phyloP scores from a whole-genome alignment of 2,113 vertebrate species.

The Sander lucioperca region DNA sequence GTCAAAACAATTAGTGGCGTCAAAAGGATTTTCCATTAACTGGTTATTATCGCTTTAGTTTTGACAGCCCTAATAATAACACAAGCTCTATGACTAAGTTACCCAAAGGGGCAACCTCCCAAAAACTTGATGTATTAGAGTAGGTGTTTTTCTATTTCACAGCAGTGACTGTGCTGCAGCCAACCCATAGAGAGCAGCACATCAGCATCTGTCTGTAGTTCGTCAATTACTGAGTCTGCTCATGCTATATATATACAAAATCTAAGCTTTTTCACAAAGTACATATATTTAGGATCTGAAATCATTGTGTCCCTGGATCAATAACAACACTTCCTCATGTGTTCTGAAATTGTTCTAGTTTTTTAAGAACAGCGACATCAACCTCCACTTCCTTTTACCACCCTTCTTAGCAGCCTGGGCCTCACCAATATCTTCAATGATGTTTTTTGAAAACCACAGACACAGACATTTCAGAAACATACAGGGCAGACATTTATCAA shows the following conservation, averaged over 20 bases:
- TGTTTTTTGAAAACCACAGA: too few relatives aligned
- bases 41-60: too few relatives aligned
- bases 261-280: too few relatives aligned
- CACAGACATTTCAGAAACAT: too few relatives aligned
- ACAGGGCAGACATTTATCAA: too few relatives aligned
- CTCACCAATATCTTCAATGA: too few relatives aligned
- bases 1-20: too few relatives aligned
- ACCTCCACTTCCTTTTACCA: not conserved
- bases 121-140: not conserved
- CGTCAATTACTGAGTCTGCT: too few relatives aligned
- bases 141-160: not conserved
- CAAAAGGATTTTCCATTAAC: too few relatives aligned
- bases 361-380: not conserved
- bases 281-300: not conserved
- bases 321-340: not conserved
- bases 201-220: not conserved
- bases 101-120: not conserved
- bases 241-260: too few relatives aligned
- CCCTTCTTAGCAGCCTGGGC: conserved; percentile 1
- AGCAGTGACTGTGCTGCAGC: not conserved
- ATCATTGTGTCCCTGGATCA: not conserved
- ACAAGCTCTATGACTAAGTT: not conserved
- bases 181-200: not conserved
- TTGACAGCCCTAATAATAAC: too few relatives aligned
- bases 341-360: conserved; percentile 14